Evolutionary conservation across 2,888 invertebrate species (phyloP).

Genomic region (Drosophila incognita): DNA sequence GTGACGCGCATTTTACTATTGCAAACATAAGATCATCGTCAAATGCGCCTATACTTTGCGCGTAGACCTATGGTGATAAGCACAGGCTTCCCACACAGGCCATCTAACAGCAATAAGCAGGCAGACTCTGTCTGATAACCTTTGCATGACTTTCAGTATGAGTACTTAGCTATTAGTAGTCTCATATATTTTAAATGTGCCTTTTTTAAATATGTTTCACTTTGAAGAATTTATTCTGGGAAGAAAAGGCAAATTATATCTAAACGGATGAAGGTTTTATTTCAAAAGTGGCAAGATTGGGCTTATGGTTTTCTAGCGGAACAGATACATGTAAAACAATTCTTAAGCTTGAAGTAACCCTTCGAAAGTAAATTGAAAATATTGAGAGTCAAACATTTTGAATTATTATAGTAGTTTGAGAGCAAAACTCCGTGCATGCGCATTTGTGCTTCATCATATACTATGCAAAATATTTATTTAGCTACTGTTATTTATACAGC

Average conservation of each 20-base stretch:
- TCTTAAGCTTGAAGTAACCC: not conserved
- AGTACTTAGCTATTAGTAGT: constrained; percentile 59
- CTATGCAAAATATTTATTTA: constrained; percentile 4
- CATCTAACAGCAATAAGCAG: constrained; percentile 49
- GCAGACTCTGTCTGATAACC: constrained; percentile 65
- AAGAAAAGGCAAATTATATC: constrained; percentile 48
- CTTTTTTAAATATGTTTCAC: constrained; percentile 50
- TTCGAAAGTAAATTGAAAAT: not conserved
- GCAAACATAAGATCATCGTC: constrained; percentile 53
- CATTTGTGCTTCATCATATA: not conserved
- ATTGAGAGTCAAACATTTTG: not conserved
- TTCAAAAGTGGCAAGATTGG: not conserved
- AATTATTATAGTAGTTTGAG: constrained; percentile 5
- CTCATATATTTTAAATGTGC: constrained; percentile 58
- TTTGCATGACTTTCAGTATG: constrained; percentile 64
- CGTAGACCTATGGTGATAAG: constrained; percentile 56
- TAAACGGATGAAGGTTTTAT: constrained; percentile 38
- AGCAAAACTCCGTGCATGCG: not conserved
- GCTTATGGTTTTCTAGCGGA: constrained; percentile 8
- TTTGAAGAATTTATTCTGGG: constrained; percentile 60
- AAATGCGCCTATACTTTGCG: constrained; percentile 29
- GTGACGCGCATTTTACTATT: constrained; percentile 66
- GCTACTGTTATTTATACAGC: constrained; percentile 68
- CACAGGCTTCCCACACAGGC: constrained; percentile 72
- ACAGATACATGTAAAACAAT: constrained; percentile 9